phyloP scores from a whole-genome alignment of 1,140 invertebrate genomes.

The Drosophila tani region DNA sequence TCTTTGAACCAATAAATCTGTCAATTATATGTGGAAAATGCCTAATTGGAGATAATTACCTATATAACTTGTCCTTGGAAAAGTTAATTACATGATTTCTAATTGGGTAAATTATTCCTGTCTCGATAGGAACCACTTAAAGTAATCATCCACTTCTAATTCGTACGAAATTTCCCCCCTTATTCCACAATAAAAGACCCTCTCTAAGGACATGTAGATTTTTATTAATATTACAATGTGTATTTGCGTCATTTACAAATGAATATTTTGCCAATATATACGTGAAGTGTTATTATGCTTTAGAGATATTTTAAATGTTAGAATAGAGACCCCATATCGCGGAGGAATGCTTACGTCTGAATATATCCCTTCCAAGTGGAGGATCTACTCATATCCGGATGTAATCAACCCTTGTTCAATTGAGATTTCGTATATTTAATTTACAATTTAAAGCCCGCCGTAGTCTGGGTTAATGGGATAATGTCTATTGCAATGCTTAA shows the following conservation, averaged over 20 bases:
- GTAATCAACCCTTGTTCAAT: conserved; percentile 8
- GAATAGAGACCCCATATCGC: conserved; percentile 5
- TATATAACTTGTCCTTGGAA: no score
- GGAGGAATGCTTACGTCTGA: conserved; percentile 4
- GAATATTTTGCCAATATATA: conserved; percentile 22
- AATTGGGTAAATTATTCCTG: no score
- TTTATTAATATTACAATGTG: conserved; percentile 30
- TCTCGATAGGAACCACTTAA: neutral
- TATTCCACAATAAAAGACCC: neutral
- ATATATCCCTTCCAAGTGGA: neutral
- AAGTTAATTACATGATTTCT: neutral
- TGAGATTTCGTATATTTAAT: conserved; percentile 29
- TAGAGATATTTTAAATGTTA: conserved; percentile 13
- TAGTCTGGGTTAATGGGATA: neutral
- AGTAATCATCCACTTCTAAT: neutral
- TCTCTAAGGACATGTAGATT: conserved; percentile 19
- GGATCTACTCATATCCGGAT: neutral
- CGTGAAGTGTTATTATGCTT: conserved; percentile 10
- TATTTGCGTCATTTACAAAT: conserved; percentile 41
- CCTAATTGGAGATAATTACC: neutral
- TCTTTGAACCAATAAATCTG: neutral
- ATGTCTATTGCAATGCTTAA: neutral
- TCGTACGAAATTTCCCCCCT: neutral
- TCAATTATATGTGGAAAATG: neutral
- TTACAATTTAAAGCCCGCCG: conserved; percentile 8